Conservation (phyloP, 1,140 invertebrate genomes). For the Megathymus violae region DNA sequence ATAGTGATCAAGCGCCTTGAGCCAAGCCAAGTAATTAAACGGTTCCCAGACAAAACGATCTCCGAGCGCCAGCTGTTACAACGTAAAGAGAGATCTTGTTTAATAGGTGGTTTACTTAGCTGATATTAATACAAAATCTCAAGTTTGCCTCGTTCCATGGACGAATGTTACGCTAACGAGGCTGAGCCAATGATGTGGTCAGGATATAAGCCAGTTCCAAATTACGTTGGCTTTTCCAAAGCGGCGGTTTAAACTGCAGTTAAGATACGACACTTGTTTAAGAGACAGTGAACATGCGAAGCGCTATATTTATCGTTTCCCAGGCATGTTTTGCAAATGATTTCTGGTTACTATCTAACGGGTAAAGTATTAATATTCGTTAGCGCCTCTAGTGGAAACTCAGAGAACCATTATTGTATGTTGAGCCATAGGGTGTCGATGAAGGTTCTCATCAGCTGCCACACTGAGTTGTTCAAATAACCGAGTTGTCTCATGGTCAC, state of each 20-base stretch:
- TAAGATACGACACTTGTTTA: conserved; percentile 3
- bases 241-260: conserved; percentile 24
- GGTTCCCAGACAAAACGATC: conserved; percentile 7
- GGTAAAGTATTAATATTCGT: too few species aligned
- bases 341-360: too few species aligned
- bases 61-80: conserved; percentile 6
- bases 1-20: conserved; percentile 40
- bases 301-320: too few species aligned
- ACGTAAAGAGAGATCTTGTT: conserved; percentile 25
- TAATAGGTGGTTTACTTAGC: conserved; percentile 31
- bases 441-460: too few species aligned
- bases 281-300: not conserved
- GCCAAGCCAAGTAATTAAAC: conserved; percentile 42
- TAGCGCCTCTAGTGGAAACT: too few species aligned
- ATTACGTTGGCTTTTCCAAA: conserved; percentile 30
- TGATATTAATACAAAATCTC: conserved; percentile 50
- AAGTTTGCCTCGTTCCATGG: conserved; percentile 43
- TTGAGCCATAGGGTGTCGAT: too few species aligned
- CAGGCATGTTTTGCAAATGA: too few species aligned
- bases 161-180: conserved; percentile 48
- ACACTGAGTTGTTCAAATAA: too few species aligned
- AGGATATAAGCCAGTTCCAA: conserved; percentile 28
- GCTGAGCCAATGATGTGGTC: conserved; percentile 38
- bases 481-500: too few species aligned
- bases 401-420: too few species aligned